Percentiles rank a stretch among this genome's conserved stretches.
phyloP scores from a whole-genome alignment of 1,140 invertebrate species.

The Vanessa tameamea region DNA sequence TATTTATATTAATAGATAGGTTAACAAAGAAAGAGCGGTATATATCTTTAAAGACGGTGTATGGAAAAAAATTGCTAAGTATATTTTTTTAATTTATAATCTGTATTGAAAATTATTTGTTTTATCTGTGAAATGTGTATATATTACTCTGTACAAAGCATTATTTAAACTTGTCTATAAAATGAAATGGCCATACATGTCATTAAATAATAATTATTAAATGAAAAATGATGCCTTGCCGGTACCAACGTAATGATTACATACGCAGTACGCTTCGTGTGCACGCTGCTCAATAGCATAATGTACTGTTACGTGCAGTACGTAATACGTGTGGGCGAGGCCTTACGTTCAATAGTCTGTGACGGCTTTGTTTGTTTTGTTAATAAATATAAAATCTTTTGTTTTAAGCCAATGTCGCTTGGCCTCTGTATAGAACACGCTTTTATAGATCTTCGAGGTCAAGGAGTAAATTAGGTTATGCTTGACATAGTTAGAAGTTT shows the following conservation, averaged over 20 bases:
- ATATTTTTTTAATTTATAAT: too few relatives aligned
- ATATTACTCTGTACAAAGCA: too few relatives aligned
- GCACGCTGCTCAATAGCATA: conserved; percentile 27
- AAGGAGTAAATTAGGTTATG: not conserved
- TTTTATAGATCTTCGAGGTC: not conserved
- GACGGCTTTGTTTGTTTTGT: conserved; percentile 26
- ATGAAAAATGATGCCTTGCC: not conserved
- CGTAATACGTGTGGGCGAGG: conserved; percentile 24
- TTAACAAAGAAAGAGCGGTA: too few relatives aligned
- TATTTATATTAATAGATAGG: too few relatives aligned
- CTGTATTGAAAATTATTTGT: not conserved
- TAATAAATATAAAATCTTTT: not conserved
- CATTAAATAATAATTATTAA: not conserved
- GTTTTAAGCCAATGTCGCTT: conserved; percentile 1
- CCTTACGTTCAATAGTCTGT: conserved; percentile 23
- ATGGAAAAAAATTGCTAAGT: too few relatives aligned
- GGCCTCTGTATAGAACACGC: not conserved
- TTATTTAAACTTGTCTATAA: not conserved
- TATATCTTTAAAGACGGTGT: too few relatives aligned
- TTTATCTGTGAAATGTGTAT: too few relatives aligned
- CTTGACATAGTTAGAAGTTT: too few relatives aligned
- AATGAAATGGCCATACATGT: not conserved
- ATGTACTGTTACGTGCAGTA: conserved; percentile 30
- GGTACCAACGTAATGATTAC: conserved; percentile 10
- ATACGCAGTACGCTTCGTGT: conserved; percentile 19